Evolutionary conservation across 2,888 invertebrate species (phyloP).

Genomic region (Habroteleia sp.): DNA sequence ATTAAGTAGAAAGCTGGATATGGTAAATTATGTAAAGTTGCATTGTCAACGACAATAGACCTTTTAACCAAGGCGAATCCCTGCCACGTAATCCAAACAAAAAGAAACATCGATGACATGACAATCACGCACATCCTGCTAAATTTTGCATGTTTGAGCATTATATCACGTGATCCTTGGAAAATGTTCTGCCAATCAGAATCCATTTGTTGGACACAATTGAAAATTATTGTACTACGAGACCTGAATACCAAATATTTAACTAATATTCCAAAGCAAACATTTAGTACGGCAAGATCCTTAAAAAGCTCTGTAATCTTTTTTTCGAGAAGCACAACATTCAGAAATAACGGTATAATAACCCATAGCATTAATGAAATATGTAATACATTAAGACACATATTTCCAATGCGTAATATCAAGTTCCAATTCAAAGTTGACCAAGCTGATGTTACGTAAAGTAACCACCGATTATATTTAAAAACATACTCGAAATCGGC

Average conservation of each 20-base stretch:
- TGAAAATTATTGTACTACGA: neutral
- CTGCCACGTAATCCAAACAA: slow-evolving; percentile 10
- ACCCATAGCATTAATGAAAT: too few species aligned
- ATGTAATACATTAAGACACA: too few species aligned
- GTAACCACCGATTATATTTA: too few species aligned
- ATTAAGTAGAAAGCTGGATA: slow-evolving; percentile 7
- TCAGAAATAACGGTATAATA: too few species aligned
- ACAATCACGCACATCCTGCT: slow-evolving; percentile 4
- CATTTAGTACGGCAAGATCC: slow-evolving; percentile 9
- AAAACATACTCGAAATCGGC: too few species aligned
- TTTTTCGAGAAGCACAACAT: too few species aligned
- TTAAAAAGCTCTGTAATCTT: too few species aligned
- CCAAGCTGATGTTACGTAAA: too few species aligned
- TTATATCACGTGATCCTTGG: slow-evolving; percentile 4
- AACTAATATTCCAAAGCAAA: neutral
- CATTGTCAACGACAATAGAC: neutral
- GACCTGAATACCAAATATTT: slow-evolving; percentile 9
- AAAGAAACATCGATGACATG: slow-evolving; percentile 1
- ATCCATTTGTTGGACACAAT: slow-evolving; percentile 29
- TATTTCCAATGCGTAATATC: too few species aligned
- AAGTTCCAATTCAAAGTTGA: too few species aligned
- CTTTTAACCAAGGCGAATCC: neutral
- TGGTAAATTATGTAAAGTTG: slow-evolving; percentile 19
- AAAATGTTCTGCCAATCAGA: slow-evolving; percentile 21
- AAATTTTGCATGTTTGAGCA: slow-evolving; percentile 12